Base-by-base conservation (phyloP, 2,888 invertebrate genomes). In the Scelioninae gen. 1 region DNA sequence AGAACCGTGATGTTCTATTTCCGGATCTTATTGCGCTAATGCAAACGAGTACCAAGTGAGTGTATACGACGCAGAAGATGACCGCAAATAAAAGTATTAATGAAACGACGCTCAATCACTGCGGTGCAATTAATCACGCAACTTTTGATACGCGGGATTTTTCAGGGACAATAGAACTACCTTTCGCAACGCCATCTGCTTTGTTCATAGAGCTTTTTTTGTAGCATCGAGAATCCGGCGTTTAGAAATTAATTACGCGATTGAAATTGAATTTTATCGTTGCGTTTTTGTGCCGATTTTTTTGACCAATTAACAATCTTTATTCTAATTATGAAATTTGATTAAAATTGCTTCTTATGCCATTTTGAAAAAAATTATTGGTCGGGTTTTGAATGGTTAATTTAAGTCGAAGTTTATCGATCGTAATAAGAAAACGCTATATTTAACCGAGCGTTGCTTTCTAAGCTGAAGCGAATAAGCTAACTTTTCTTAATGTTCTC, bases 1-100 rank as follows among this genome's bases (percentile, higher is more conserved):
- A 94, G 85, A 95, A 95, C 91, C 93, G 95, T 40, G 95, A 95
- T 90, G 95, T 95, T 23, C 92, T 95, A 13, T 95, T 95, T 87
- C 92, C 93, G 63, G 95, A 95, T 89, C 93, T 95, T 63, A 94
- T 95, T 82, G 94, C 94, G 85, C 92, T 95, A 60, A 95, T 95
- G 95, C 94, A 95, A 87, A 93, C 93, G 16, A 95, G 95, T 88
- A 90, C 92, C 8, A 94, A 93, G 95, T 95, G 88, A 92, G 93
- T 87, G 34, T 60, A 55, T 6, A 40, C 47, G 45, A 34, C n/a
- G n/a, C n/a, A 49, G 43, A 72, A 58, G 69, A 62, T 51, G 66
- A 75, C 47, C 32, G 43, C 34, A 68, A 74, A 49, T 43, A 63
- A 76, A 68, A 77, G 49, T 81, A 43, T 49, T 72, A 80, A 74